A percentile compares a stretch with the other conserved stretches of the same genome.
phyloP scores from a whole-genome alignment of 1,140 invertebrate genomes.

The Habropoda laboriosa region DNA sequence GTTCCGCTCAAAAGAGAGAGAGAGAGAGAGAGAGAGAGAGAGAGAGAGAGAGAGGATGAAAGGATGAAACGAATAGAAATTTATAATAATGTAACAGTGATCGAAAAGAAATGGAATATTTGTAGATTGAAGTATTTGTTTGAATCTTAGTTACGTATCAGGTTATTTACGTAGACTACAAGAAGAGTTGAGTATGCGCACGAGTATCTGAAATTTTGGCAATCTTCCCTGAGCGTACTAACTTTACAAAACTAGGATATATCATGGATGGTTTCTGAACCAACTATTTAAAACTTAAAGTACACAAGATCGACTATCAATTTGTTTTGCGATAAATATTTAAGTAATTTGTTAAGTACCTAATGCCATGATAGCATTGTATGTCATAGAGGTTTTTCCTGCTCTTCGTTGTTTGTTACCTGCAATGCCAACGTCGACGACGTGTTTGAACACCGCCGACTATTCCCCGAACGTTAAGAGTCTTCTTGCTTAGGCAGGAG shows the following conservation, averaged over 20 bases:
- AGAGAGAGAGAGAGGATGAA: neutral
- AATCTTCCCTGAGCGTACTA: slow-evolving; percentile 57
- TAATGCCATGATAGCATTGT: slow-evolving; percentile 68
- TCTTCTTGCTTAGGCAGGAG: slow-evolving; percentile 72
- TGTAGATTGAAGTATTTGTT: neutral
- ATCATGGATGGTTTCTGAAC: slow-evolving; percentile 42
- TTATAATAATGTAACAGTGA: neutral
- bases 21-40: neutral
- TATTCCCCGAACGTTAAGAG: slow-evolving; percentile 76
- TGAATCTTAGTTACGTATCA: slow-evolving; percentile 16
- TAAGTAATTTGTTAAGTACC: slow-evolving; percentile 73
- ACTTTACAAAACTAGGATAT: slow-evolving; percentile 19
- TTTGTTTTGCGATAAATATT: slow-evolving; percentile 54
- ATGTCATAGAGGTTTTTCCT: slow-evolving; percentile 72
- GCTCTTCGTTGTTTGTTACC: slow-evolving; percentile 62
- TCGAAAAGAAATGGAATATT: neutral
- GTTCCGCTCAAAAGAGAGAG: neutral
- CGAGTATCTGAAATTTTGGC: slow-evolving; percentile 47
- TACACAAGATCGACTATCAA: slow-evolving; percentile 23
- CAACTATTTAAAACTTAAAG: slow-evolving; percentile 49
- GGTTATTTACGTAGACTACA: slow-evolving; percentile 9
- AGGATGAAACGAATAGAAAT: too few relatives aligned
- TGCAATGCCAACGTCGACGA: slow-evolving; percentile 54
- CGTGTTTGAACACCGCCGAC: slow-evolving; percentile 62
- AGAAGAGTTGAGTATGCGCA: slow-evolving; percentile 7